Evolutionary conservation across 2,113 vertebrate genomes (phyloP).

Genomic region (Hydrolagus affinis): DNA sequence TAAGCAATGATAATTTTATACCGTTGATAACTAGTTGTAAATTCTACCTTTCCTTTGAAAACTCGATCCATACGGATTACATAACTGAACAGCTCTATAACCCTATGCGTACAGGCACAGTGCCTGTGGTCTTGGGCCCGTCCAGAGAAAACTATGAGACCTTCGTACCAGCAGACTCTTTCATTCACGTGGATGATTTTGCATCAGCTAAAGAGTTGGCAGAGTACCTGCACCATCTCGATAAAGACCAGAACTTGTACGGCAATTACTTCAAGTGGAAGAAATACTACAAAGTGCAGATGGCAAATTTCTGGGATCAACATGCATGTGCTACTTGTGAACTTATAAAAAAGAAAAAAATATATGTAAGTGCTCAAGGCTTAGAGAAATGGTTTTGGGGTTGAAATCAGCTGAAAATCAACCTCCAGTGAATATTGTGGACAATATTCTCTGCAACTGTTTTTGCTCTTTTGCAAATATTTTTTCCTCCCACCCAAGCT

Average conservation of each 20-base stretch:
- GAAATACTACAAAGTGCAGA: conserved; percentile 84
- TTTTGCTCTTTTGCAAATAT: too few species aligned
- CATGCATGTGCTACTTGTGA: conserved; percentile 89
- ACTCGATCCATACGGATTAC: conserved; percentile 93
- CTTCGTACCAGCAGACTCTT: conserved; percentile 84
- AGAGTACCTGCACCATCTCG: conserved; percentile 84
- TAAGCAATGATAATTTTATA: conserved; percentile 81
- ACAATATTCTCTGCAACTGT: not conserved
- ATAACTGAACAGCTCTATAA: conserved; percentile 96
- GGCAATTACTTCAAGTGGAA: conserved; percentile 90
- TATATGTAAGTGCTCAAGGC: conserved; percentile 78
- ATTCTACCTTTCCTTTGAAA: conserved; percentile 93
- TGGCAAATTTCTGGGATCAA: conserved; percentile 84
- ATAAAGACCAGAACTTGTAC: conserved; percentile 87
- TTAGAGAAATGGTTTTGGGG: conserved; percentile 97
- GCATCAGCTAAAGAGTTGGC: conserved; percentile 82
- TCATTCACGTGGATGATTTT: conserved; percentile 92
- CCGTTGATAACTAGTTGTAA: conserved; percentile 89
- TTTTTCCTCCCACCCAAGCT: too few species aligned
- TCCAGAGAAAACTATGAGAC: conserved; percentile 89
- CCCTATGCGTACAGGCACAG: conserved; percentile 79
- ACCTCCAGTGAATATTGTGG: not conserved
- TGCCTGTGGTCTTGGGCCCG: conserved; percentile 84
- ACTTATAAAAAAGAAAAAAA: conserved; percentile 83
- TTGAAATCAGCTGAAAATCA: conserved; percentile 42